These are phyloP conservation scores for Lerista edwardsae DNA, from an alignment of 2,797 vertebrate species.

Conservation along the genomic window DNA sequence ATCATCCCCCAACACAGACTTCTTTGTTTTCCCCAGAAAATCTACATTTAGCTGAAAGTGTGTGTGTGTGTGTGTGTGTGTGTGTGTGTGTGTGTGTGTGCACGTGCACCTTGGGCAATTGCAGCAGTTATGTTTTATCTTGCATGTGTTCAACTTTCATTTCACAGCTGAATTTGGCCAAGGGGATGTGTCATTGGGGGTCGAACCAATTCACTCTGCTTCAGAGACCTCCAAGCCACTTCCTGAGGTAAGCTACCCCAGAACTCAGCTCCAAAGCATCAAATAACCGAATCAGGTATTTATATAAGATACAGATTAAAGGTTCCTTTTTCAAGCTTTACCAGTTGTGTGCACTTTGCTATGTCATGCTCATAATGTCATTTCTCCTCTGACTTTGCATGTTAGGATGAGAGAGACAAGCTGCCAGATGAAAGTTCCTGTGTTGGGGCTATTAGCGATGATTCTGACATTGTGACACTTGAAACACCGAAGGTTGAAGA, in stretches of 20 bases:
- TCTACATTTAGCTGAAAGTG: background rate
- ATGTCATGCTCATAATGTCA: background rate
- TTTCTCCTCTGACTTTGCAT: conserved; percentile 9
- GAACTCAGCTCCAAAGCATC: conserved; percentile 5
- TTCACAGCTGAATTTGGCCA: conserved; percentile 70
- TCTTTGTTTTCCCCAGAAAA: background rate
- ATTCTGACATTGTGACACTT: conserved; percentile 95
- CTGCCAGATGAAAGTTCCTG: conserved; percentile 76
- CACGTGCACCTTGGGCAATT: background rate
- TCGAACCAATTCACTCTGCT: conserved; percentile 65
- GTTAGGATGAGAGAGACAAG: conserved; percentile 71
- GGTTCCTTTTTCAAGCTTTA: conserved; percentile 16
- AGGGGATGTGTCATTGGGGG: conserved; percentile 61
- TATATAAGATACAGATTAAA: conserved; percentile 17
- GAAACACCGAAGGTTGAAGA: conserved; percentile 84
- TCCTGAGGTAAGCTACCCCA: conserved; percentile 76
- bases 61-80: background rate
- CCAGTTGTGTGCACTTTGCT: background rate
- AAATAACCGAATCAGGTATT: background rate
- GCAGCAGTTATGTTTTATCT: conserved; percentile 22
- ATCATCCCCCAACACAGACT: no score
- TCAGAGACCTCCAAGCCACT: conserved; percentile 65
- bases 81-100: background rate
- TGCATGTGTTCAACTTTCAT: conserved; percentile 33
- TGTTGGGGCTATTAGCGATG: conserved; percentile 87